phyloP scores from a whole-genome alignment of 2,888 invertebrate genomes.

The Nomada fucata region DNA sequence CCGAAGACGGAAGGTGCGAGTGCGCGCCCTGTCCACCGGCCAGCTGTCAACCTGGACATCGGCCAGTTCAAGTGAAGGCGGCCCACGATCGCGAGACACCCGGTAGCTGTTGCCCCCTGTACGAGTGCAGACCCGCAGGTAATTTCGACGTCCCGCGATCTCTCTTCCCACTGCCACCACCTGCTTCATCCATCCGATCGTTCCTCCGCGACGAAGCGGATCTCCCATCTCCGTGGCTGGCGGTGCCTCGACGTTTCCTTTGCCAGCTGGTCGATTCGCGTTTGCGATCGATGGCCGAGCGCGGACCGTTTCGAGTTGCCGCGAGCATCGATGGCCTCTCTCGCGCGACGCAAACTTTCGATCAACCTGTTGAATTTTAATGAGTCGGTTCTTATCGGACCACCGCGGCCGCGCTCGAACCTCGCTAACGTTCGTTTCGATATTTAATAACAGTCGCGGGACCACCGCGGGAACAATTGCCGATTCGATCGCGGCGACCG shows the following conservation, averaged over 20 bases:
- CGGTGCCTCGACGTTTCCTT: too few relatives aligned
- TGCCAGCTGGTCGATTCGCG: neutral
- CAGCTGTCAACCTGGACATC: slow-evolving; percentile 75
- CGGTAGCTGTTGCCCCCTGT: slow-evolving; percentile 80
- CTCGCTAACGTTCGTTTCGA: slow-evolving; percentile 40
- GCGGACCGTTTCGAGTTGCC: slow-evolving; percentile 46
- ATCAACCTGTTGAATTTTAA: slow-evolving; percentile 72
- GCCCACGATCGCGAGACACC: slow-evolving; percentile 73
- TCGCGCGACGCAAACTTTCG: slow-evolving; percentile 51
- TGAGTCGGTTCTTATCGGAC: slow-evolving; percentile 60
- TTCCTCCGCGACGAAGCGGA: too few relatives aligned
- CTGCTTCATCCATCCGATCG: too few relatives aligned
- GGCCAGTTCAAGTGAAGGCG: slow-evolving; percentile 75
- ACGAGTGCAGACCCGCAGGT: slow-evolving; percentile 80
- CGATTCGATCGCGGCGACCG: slow-evolving; percentile 7
- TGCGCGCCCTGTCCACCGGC: slow-evolving; percentile 77
- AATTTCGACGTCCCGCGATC: slow-evolving; percentile 61
- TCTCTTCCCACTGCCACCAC: neutral
- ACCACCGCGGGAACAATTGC: slow-evolving; percentile 27
- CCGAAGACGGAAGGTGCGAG: slow-evolving; percentile 78
- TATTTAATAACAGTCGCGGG: slow-evolving; percentile 57
- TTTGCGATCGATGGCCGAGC: neutral
- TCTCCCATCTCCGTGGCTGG: too few relatives aligned
- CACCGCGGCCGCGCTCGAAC: neutral
- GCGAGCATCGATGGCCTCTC: neutral